phyloP scores from a whole-genome alignment of 2,888 invertebrate genomes.

The Bellardia bayeri region DNA sequence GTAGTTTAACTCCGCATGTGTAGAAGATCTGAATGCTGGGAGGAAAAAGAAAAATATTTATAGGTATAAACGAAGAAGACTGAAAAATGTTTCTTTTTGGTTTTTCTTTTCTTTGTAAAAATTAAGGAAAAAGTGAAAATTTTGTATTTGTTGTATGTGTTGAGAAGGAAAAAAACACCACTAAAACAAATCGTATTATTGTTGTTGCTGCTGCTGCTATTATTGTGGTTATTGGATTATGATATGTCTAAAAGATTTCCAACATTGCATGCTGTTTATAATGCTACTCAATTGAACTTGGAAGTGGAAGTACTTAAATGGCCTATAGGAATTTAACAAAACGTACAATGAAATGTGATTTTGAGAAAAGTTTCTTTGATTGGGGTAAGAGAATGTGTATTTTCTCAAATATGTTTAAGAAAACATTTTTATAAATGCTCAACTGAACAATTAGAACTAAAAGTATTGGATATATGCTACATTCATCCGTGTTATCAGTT shows the following conservation, averaged over 20 bases:
- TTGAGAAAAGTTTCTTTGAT: not conserved
- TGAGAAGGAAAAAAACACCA: not conserved
- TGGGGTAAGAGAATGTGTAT: not conserved
- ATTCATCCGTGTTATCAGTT: no score
- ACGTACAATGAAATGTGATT: not conserved
- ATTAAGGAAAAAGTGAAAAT: slow-evolving; percentile 49
- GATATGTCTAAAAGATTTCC: slow-evolving; percentile 54
- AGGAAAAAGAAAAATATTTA: slow-evolving; percentile 30
- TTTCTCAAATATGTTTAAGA: not conserved
- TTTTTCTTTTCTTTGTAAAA: not conserved
- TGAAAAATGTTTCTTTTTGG: slow-evolving; percentile 24
- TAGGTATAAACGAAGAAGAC: slow-evolving; percentile 21
- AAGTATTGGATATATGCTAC: no score
- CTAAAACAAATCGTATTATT: not conserved
- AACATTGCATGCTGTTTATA: slow-evolving; percentile 59
- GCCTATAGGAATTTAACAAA: slow-evolving; percentile 45
- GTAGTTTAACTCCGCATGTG: slow-evolving; percentile 74
- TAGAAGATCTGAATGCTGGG: slow-evolving; percentile 64
- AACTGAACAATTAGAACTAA: no score
- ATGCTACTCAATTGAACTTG: slow-evolving; percentile 58
- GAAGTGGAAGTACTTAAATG: slow-evolving; percentile 56
- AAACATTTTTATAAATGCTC: no score
- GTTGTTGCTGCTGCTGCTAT: not conserved
- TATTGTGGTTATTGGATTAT: slow-evolving; percentile 30
- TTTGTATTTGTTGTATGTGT: slow-evolving; percentile 19